Evolutionary conservation across 2,797 vertebrate genomes (phyloP).

Genomic region (Taeniopygia guttata): DNA sequence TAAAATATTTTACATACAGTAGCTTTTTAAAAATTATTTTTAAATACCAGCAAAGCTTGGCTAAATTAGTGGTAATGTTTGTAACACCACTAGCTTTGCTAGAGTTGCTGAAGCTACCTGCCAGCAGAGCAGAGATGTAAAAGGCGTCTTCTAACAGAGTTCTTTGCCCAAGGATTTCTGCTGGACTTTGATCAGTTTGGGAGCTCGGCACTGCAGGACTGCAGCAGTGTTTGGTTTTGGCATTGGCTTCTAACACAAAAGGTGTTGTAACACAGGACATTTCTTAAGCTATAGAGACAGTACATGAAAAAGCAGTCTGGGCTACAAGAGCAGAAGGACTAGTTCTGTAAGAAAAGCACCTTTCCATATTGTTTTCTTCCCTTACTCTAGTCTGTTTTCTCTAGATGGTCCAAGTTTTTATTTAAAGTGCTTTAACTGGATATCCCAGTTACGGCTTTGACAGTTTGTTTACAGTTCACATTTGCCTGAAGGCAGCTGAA

Average conservation of each 20-base stretch:
- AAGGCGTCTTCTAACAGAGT: background rate
- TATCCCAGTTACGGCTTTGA: constrained; percentile 70
- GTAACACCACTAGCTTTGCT: background rate
- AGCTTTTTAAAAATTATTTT: background rate
- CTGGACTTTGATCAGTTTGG: background rate
- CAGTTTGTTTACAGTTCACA: constrained; percentile 71
- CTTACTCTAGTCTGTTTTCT: constrained; percentile 54
- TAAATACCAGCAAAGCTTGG: background rate
- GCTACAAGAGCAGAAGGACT: background rate
- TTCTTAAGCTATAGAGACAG: background rate
- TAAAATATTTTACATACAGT: background rate
- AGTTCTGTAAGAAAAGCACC: constrained; percentile 54
- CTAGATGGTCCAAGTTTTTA: constrained; percentile 61
- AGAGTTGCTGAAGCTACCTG: background rate
- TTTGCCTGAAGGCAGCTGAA: constrained; percentile 64
- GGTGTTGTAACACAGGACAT: background rate
- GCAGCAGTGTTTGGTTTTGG: background rate
- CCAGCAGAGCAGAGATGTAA: background rate
- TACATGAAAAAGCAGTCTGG: background rate
- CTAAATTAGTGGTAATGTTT: background rate
- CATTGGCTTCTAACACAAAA: background rate
- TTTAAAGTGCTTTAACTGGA: constrained; percentile 73
- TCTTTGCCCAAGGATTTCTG: background rate
- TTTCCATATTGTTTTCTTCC: constrained; percentile 46
- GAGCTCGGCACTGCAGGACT: background rate